These are phyloP conservation scores for Aleadryas rufinucha DNA, from an alignment of 2,113 vertebrate genomes.

Conservation along the genomic window DNA sequence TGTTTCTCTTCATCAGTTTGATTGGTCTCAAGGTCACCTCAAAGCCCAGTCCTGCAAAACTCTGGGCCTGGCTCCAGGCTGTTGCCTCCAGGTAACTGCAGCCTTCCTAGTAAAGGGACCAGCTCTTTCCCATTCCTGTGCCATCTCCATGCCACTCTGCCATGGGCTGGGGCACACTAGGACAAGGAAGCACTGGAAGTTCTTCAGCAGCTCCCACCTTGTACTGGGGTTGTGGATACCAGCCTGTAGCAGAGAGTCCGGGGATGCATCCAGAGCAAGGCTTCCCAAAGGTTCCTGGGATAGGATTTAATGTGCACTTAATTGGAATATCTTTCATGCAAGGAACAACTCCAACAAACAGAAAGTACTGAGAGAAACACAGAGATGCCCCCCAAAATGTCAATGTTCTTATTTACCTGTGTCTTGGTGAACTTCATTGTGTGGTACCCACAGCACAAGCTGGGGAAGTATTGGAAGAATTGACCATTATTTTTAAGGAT, in stretches of 20 bases:
- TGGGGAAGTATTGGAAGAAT: background rate
- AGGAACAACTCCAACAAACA: background rate
- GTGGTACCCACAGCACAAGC: background rate
- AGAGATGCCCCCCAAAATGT: background rate
- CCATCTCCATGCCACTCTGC: background rate
- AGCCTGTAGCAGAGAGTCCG: background rate
- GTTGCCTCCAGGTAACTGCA: background rate
- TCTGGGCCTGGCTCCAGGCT: background rate
- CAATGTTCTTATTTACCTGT: background rate
- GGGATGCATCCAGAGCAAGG: background rate
- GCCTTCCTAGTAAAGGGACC: background rate
- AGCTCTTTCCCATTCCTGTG: background rate
- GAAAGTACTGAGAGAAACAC: background rate
- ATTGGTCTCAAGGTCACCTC: background rate
- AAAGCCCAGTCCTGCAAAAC: background rate
- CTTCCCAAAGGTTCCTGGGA: background rate
- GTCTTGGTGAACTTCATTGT: background rate
- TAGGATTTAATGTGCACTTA: background rate
- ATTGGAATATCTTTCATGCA: background rate
- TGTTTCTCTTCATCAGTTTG: background rate
- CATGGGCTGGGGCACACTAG: background rate
- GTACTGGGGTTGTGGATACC: too few relatives aligned
- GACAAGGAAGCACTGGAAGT: background rate
- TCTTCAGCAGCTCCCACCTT: background rate
- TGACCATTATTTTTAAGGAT: background rate